phyloP scores from a whole-genome alignment of 2,888 invertebrate species.

The Luperina nickerlii region DNA sequence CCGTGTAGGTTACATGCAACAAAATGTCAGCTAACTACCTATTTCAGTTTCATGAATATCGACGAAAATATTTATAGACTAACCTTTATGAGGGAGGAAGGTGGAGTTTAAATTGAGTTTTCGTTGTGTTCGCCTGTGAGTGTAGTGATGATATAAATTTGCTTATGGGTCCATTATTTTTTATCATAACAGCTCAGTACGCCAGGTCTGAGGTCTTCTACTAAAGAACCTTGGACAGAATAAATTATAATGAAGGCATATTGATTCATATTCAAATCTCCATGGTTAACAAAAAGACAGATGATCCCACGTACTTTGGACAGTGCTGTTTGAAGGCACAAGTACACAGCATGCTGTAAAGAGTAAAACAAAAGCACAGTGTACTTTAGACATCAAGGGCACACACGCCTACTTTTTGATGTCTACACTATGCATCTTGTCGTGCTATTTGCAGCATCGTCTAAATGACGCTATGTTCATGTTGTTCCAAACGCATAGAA shows the following conservation, averaged over 20 bases:
- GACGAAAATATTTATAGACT: slow-evolving; percentile 61
- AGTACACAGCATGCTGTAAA: slow-evolving; percentile 7
- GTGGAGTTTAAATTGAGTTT: slow-evolving; percentile 38
- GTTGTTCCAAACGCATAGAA: background rate
- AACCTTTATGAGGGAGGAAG: slow-evolving; percentile 39
- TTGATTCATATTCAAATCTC: background rate
- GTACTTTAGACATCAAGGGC: slow-evolving; percentile 17
- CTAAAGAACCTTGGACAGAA: background rate
- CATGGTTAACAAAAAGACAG: background rate
- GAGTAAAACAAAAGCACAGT: slow-evolving; percentile 5
- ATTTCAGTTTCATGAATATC: slow-evolving; percentile 61
- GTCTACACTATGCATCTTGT: slow-evolving; percentile 26
- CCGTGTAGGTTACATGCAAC: slow-evolving; percentile 43
- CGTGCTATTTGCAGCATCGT: slow-evolving; percentile 34
- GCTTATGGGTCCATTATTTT: background rate
- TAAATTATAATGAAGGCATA: background rate
- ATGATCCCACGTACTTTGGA: background rate
- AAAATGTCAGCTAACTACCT: slow-evolving; percentile 60
- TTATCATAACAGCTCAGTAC: background rate
- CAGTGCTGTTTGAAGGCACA: background rate
- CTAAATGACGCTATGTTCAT: slow-evolving; percentile 5
- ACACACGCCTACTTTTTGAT: slow-evolving; percentile 23
- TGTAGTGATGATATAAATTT: background rate
- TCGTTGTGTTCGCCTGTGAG: slow-evolving; percentile 4
- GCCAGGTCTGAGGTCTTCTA: background rate